Conservation (phyloP, 2,797 vertebrate species). For the Spheniscus humboldti region DNA sequence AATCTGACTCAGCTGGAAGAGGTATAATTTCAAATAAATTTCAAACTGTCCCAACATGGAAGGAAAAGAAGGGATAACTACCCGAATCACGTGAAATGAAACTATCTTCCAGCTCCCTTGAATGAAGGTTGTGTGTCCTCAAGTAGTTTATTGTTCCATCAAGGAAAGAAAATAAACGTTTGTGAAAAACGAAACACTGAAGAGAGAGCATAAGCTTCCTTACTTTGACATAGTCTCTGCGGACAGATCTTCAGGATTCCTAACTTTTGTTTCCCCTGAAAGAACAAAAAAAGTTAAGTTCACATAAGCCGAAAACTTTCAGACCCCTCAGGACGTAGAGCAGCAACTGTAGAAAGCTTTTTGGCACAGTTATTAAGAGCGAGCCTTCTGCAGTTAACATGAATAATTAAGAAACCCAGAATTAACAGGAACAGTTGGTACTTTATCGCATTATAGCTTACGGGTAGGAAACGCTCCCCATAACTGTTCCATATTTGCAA, state of each 20-base stretch:
- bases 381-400: background rate
- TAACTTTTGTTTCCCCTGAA: conserved; percentile 94
- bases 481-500: background rate
- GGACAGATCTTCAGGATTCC: conserved; percentile 91
- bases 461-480: background rate
- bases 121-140: background rate
- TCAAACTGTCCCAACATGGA: background rate
- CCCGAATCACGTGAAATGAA: background rate
- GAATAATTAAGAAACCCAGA: background rate
- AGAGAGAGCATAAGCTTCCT: conserved; percentile 36
- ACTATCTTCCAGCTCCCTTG: background rate
- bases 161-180: background rate
- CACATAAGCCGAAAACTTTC: background rate
- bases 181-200: background rate
- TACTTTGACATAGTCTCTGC: conserved; percentile 98
- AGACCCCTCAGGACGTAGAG: background rate
- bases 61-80: background rate
- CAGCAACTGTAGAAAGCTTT: background rate
- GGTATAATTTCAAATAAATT: background rate
- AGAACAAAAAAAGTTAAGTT: background rate
- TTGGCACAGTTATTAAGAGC: background rate
- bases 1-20: background rate
- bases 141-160: background rate
- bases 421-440: background rate
- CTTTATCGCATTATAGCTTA: background rate